Evolutionary conservation across 2,888 invertebrate genomes (phyloP).

Genomic region (Acholoe squamosa): DNA sequence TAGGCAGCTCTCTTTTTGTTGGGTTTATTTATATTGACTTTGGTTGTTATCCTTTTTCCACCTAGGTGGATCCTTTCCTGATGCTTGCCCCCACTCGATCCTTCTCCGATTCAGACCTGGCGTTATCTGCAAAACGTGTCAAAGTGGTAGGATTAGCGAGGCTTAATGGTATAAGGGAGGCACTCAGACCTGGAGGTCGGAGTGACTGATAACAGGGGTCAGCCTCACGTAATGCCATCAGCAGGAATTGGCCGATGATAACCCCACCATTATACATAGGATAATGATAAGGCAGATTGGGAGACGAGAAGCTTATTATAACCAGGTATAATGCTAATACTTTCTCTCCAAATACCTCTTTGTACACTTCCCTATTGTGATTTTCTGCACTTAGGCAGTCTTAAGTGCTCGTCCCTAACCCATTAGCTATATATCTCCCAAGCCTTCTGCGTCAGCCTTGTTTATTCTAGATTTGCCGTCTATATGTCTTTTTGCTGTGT

Average conservation of each 20-base stretch:
- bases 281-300: not conserved
- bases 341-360: too few species aligned
- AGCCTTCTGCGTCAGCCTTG: too few species aligned
- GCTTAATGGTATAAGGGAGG: not conserved
- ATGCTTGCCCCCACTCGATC: not conserved
- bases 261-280: conserved; percentile 2
- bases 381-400: too few species aligned
- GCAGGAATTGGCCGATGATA: not conserved
- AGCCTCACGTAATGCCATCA: not conserved
- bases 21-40: not conserved
- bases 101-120: not conserved
- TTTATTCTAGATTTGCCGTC: too few species aligned
- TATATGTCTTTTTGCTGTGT: too few species aligned
- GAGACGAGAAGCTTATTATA: not conserved
- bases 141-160: not conserved
- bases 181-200: not conserved
- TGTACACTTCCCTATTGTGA: too few species aligned
- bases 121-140: not conserved
- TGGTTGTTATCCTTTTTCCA: not conserved
- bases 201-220: not conserved
- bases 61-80: not conserved
- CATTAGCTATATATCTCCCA: too few species aligned
- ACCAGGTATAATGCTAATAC: too few species aligned
- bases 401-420: too few species aligned
- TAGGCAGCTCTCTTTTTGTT: not conserved